Conservation (phyloP, 2,888 invertebrate species). For the Gonocerus acuteangulatus region DNA sequence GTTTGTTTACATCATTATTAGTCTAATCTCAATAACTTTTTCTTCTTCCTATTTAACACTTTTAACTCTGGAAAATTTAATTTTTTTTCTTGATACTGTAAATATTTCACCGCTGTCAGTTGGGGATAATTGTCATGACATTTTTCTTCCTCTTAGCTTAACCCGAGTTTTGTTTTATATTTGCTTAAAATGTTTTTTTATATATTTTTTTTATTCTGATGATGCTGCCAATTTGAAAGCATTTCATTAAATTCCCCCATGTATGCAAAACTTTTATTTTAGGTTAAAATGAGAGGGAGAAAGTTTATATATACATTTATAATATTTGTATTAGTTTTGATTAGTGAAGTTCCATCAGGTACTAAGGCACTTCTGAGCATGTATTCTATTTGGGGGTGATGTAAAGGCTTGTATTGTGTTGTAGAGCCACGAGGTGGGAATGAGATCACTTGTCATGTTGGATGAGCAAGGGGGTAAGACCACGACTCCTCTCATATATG, state of each 20-base stretch:
- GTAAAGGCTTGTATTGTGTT: constrained; percentile 43
- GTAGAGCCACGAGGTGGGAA: constrained; percentile 99
- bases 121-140: background rate
- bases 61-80: background rate
- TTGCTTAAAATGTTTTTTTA: background rate
- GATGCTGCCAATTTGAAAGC: background rate
- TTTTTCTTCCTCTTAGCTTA: constrained; percentile 23
- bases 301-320: background rate
- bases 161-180: constrained; percentile 5
- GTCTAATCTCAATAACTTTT: constrained; percentile 7
- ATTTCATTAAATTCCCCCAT: background rate
- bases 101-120: constrained; percentile 8
- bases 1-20: constrained; percentile 45
- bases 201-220: background rate
- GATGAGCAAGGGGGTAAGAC: constrained; percentile 99
- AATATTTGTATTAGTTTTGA: background rate
- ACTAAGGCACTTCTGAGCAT: constrained; percentile 9
- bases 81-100: constrained; percentile 9
- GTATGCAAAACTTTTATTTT: background rate
- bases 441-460: constrained; percentile 98
- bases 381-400: constrained; percentile 39
- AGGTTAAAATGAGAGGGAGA: constrained; percentile 23
- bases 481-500: constrained; percentile 32
- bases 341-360: background rate
- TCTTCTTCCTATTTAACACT: background rate